phyloP scores from a whole-genome alignment of 2,113 vertebrate genomes.

The Pterocles burchelli region DNA sequence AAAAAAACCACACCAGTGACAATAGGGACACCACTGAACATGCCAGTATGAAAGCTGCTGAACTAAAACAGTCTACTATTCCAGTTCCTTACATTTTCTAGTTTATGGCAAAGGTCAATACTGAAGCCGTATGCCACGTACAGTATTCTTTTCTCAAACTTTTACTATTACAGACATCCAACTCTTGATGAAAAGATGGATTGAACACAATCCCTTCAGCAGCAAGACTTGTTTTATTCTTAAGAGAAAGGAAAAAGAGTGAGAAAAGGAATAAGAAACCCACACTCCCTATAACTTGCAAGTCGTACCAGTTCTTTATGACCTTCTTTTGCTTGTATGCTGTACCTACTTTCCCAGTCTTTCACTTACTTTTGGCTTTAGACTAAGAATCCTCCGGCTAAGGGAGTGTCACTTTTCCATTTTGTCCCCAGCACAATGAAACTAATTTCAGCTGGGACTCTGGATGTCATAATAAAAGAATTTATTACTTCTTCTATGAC shows the following conservation, averaged over 20 bases:
- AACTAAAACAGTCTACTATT: slow-evolving; percentile 34
- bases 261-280: background rate
- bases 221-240: slow-evolving; percentile 25
- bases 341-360: slow-evolving; percentile 44
- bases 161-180: slow-evolving; percentile 37
- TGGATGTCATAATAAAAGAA: slow-evolving; percentile 60
- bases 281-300: slow-evolving; percentile 11
- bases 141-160: slow-evolving; percentile 55
- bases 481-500: slow-evolving; percentile 64
- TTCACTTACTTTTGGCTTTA: slow-evolving; percentile 18
- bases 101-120: slow-evolving; percentile 45
- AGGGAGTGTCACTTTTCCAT: slow-evolving; percentile 63
- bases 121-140: slow-evolving; percentile 5
- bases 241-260: slow-evolving; percentile 19
- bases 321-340: background rate
- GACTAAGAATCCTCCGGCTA: slow-evolving; percentile 27
- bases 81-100: slow-evolving; percentile 25
- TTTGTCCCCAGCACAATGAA: slow-evolving; percentile 67
- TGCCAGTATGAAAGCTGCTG: slow-evolving; percentile 27
- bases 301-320: background rate
- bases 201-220: slow-evolving; percentile 16
- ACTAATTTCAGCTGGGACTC: slow-evolving; percentile 51
- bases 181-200: slow-evolving; percentile 52
- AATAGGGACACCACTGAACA: slow-evolving; percentile 51
- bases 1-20: background rate